Percentiles rank a stretch among this genome's conserved stretches.
These are phyloP conservation scores for Cephus runcator DNA, from an alignment of 2,888 invertebrate genomes.

Conservation along the genomic window DNA sequence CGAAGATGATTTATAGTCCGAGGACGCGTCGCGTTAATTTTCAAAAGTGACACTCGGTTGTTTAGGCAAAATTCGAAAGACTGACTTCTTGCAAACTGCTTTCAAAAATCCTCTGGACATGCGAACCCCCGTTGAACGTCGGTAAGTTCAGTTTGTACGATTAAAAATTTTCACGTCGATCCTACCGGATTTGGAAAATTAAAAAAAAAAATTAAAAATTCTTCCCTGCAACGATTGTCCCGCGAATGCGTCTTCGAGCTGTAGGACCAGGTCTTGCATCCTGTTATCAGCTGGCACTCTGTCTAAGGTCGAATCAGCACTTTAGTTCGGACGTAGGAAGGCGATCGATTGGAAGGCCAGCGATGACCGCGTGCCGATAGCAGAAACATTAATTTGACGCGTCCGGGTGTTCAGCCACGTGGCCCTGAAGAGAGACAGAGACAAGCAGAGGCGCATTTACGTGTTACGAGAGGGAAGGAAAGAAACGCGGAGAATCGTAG, in stretches of 20 bases:
- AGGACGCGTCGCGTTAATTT: conserved; percentile 37
- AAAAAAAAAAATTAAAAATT: too few relatives aligned
- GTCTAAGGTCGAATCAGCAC: background rate
- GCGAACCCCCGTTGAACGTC: background rate
- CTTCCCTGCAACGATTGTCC: too few relatives aligned
- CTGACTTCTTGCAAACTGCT: background rate
- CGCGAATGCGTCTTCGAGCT: background rate
- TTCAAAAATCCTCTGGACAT: fast-evolving
- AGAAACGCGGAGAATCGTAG: background rate
- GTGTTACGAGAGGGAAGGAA: background rate
- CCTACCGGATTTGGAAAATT: too few relatives aligned
- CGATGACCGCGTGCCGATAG: background rate
- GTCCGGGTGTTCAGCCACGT: background rate
- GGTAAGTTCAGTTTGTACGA: too few relatives aligned
- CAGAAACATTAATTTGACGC: background rate
- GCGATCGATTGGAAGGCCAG: background rate
- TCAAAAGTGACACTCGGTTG: conserved; percentile 11
- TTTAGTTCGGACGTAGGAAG: background rate
- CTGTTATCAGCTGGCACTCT: too few relatives aligned
- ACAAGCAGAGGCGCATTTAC: background rate
- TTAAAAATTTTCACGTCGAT: too few relatives aligned
- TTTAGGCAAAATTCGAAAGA: background rate
- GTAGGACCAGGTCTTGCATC: background rate
- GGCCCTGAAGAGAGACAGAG: background rate
- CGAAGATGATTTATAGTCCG: conserved; percentile 56